Evolutionary conservation across 2,113 vertebrate genomes (phyloP).

Genomic region (Piprites chloris): DNA sequence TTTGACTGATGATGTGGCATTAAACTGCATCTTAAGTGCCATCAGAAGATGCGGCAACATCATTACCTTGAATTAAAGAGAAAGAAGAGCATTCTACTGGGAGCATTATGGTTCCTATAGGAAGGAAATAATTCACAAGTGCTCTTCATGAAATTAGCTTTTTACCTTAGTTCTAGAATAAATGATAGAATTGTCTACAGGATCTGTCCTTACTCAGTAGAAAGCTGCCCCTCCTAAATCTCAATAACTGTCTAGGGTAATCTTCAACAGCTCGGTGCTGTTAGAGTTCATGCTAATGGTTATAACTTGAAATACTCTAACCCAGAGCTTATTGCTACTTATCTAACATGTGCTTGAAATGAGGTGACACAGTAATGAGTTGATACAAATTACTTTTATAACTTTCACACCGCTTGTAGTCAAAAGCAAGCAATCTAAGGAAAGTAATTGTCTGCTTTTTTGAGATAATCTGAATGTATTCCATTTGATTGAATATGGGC

Average conservation of each 20-base stretch:
- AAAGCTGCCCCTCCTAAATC: constrained; percentile 59
- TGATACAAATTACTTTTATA: constrained; percentile 85
- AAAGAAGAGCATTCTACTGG: constrained; percentile 20
- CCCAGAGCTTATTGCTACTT: constrained; percentile 60
- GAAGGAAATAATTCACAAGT: constrained; percentile 57
- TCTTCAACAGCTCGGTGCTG: constrained; percentile 56
- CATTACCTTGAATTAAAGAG: constrained; percentile 63
- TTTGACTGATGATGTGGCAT: neutral
- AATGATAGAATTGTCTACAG: constrained; percentile 31
- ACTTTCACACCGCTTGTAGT: constrained; percentile 73
- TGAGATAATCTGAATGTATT: constrained; percentile 79
- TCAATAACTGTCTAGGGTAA: constrained; percentile 64
- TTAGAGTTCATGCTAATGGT: constrained; percentile 60
- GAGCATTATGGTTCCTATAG: constrained; percentile 7
- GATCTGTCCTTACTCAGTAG: constrained; percentile 47
- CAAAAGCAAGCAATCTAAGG: constrained; percentile 77
- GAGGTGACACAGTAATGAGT: constrained; percentile 81
- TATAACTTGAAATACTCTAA: constrained; percentile 41
- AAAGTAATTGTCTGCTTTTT: constrained; percentile 80
- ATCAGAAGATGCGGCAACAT: constrained; percentile 40
- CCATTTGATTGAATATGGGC: constrained; percentile 61
- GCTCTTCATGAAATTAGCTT: constrained; percentile 66
- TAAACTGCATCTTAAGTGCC: constrained; percentile 45
- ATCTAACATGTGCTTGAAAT: constrained; percentile 64
- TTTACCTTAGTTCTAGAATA: constrained; percentile 48